Evolutionary conservation across 2,113 vertebrate genomes (phyloP), one percentile per base, ranked within the genome.

Genomic region (Megalops atlanticus): DNA sequence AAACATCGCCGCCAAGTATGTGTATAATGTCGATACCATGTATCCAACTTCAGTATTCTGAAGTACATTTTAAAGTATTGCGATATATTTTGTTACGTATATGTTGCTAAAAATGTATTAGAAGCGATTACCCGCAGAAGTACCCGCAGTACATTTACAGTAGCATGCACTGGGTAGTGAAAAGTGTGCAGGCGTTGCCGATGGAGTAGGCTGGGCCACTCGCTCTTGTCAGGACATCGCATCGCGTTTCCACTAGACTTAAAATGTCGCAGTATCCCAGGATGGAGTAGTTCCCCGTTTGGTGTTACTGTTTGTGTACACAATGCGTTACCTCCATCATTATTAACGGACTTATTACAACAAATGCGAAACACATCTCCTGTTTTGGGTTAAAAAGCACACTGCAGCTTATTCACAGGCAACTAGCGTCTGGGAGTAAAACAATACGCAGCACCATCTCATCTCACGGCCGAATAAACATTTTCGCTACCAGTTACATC

Each of bases 191-290:
- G 68, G 54, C 70, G 81, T 47, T 74, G 80, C 3, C 11, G 4
- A 11, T 1, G 4, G 64, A 78, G n/a, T 41, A 79, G n/a, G 73
- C 81, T 73, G 73, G 75, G 76, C 72, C n/a, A 52, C 78, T 64
- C 31, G n/a, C 24, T 64, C 58, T 27, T 64, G 58, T 80, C 78
- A 82, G 79, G 75, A 87, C 85, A 84, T 86, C 79, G 85, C 81
- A 84, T 80, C 82, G 83, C 83, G 81, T 82, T 84, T 75, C 77
- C 84, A 80, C 72, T 79, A 82, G 83, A 82, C 79, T 76, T 84
- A 85, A 86, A 87, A 87, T 89, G 86, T 87, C 86, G 88, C 85
- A 89, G 85, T 83, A 84, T 78, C 74, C 76, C 74, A 81, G 78
- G 75, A 84, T 80, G 78, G 84, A 78, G 82, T 82, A 64, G 14